Conservation (phyloP, 2,888 invertebrate species). For the Eumacrocentrus americanus region DNA sequence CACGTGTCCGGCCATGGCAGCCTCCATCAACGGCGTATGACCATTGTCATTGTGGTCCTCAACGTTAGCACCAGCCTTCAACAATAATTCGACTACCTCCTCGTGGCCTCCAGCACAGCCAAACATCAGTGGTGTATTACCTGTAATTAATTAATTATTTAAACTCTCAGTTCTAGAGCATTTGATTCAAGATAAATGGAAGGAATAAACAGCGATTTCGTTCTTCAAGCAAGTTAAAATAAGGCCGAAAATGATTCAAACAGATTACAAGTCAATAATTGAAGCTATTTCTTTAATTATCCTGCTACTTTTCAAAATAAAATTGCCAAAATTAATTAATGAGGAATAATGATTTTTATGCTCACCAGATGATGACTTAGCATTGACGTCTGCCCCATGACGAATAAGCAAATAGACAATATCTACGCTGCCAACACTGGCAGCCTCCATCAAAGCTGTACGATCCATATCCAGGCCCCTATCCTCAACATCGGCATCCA, state of each 20-base stretch:
- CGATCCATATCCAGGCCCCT: constrained; percentile 96
- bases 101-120: constrained; percentile 94
- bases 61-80: constrained; percentile 91
- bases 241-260: no score
- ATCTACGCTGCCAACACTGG: constrained; percentile 91
- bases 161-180: not conserved
- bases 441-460: constrained; percentile 98
- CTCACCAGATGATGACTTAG: constrained; percentile 84
- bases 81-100: constrained; percentile 86
- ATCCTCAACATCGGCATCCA: constrained; percentile 98
- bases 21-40: constrained; percentile 99
- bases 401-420: constrained; percentile 87
- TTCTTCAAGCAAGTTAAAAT: no score
- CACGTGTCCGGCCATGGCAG: constrained; percentile 94
- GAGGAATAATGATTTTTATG: no score
- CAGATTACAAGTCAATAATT: no score
- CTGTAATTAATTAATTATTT: constrained; percentile 57
- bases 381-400: constrained; percentile 92
- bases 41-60: constrained; percentile 99
- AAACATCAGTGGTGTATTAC: constrained; percentile 96
- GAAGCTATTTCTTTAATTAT: no score
- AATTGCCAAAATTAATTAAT: no score
- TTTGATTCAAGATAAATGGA: no score
- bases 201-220: no score
- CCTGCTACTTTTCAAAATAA: no score